Evolutionary conservation across 1,140 invertebrate species (phyloP), one percentile per base, ranked within the genome.

Genomic region (Zaprionus vittiger): DNA sequence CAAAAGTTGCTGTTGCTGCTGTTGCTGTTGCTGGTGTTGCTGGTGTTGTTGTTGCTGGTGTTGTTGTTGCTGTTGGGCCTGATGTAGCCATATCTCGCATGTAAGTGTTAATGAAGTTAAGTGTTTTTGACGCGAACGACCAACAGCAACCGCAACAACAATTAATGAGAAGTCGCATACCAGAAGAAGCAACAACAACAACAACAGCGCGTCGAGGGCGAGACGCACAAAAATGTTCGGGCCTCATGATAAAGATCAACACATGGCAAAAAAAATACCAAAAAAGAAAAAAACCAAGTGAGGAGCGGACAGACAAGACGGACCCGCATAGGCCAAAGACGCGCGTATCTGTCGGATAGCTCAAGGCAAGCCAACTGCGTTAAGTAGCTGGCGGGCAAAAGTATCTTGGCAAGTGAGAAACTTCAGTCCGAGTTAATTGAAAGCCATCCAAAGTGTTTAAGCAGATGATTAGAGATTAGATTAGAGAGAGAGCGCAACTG

Each of bases 101-200:
- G 85, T 90, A 90, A 90, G 85, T 90, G 85, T 90, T 90, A 90
- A 90, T 90, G 85, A 90, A 90, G 85, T 80, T 90, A 90, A 90
- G 85, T 91, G 85, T 90, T 90, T 90, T 90, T 85, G 81, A 85
- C 81, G 85, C 79, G 73, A 80, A 84, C 60, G 67, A 82, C 74
- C 72, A 61, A 74, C 82, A 70, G 57, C 82, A 77, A 71, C 73
- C 76, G 79, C 69, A 72, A 75, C 83, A 90, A 76, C 85, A 81
- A 87, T 89, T 83, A 89, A 89, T 89, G 81, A 84, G 77, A 78
- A 87, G 80, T 87, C 84, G 70, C 83, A 89, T 86, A 80, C 83
- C 83, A 77, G 49, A 49, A 59, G 28, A 59, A 67, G 65, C 37
- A 69, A 63, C 28, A 62, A 47, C 28, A 70, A 68, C 47, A 59